phyloP scores from a whole-genome alignment of 2,113 vertebrate genomes.

The Anoura caudifer region DNA sequence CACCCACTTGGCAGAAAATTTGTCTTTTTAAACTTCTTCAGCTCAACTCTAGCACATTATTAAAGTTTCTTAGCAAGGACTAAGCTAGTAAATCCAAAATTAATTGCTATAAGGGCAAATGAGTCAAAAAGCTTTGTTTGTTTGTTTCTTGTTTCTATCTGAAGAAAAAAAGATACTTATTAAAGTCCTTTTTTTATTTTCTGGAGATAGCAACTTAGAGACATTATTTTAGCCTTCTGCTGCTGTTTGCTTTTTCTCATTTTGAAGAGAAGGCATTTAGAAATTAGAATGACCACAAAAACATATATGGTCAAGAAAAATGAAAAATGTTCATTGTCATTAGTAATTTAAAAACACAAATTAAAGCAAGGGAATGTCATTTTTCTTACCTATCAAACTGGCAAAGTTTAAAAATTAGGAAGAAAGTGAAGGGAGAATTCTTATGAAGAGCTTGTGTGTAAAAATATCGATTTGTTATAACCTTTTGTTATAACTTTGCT shows the following conservation, averaged over 20 bases:
- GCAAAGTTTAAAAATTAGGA: conserved; percentile 15
- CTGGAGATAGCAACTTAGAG: neutral
- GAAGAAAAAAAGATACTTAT: conserved; percentile 10
- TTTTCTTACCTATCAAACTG: conserved; percentile 26
- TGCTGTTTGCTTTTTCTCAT: neutral
- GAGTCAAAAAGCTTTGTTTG: neutral
- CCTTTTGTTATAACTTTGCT: neutral
- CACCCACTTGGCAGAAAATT: neutral
- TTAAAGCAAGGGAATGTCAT: conserved; percentile 1
- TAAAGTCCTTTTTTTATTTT: conserved; percentile 3
- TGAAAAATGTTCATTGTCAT: conserved; percentile 15
- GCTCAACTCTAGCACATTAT: neutral
- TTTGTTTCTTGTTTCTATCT: neutral
- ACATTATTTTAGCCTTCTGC: neutral
- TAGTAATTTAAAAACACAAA: conserved; percentile 45
- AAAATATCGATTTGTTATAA: neutral
- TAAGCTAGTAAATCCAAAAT: neutral
- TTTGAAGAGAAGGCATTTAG: conserved; percentile 30
- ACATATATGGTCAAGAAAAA: neutral
- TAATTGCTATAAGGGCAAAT: neutral
- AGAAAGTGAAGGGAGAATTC: neutral
- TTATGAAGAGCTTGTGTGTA: neutral
- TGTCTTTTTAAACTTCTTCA: conserved; percentile 5
- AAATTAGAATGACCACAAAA: conserved; percentile 29
- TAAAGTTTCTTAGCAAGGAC: neutral